Conservation (phyloP, 2,113 vertebrate genomes). For the Ochotona princeps region DNA sequence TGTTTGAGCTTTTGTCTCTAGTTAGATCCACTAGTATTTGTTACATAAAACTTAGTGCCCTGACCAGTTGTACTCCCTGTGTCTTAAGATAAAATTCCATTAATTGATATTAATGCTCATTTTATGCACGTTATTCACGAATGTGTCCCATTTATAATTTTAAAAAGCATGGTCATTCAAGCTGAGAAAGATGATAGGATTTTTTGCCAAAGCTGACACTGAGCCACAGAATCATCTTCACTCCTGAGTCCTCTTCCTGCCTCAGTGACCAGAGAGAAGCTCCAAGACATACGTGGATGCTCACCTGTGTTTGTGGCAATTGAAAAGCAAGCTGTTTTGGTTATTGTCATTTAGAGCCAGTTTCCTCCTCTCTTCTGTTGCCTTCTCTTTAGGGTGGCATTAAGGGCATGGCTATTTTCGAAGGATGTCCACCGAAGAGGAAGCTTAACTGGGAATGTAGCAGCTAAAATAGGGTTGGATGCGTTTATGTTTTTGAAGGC, state of each 20-base stretch:
- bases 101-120: neutral
- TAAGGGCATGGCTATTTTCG: neutral
- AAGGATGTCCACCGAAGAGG: neutral
- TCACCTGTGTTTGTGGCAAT: neutral
- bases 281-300: neutral
- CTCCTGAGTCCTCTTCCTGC: neutral
- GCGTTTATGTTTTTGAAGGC: neutral
- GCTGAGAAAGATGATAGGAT: neutral
- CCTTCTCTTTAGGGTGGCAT: neutral
- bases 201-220: neutral
- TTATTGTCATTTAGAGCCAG: neutral
- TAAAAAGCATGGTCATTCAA: neutral
- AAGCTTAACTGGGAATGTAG: neutral
- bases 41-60: too few species aligned
- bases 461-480: neutral
- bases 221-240: neutral
- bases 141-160: constrained; percentile 1
- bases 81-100: constrained; percentile 6
- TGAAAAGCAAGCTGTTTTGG: neutral
- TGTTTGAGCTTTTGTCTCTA: too few species aligned
- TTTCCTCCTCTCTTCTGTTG: neutral
- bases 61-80: neutral
- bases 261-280: neutral
- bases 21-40: too few species aligned
- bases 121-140: neutral